Evolutionary conservation across 2,797 vertebrate genomes (phyloP), one percentile per base, ranked within the genome.

Genomic region (Helicolenus hilgendorfi): DNA sequence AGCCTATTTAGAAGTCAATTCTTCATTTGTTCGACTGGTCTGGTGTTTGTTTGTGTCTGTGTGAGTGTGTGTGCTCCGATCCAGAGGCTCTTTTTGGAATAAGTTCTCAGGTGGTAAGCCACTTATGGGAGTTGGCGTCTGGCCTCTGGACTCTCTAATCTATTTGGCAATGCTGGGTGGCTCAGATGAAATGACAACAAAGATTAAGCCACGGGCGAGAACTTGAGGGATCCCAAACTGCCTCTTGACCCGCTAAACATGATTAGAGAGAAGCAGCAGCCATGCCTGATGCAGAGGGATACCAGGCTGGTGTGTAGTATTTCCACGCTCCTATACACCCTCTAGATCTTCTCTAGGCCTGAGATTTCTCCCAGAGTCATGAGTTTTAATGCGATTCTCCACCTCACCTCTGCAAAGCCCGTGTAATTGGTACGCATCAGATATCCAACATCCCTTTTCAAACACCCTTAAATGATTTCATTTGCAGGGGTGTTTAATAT

Each of bases 401-500:
- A 83, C 91, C 77, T 91, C 89, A 90, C 81, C 92, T 87, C 82
- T 55, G 86, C 88, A 87, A 89, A 92, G 83, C 77, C 75, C 7
- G 5, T 94, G 91, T 94, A 96, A 96, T 95, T 96, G 93, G 80
- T 92, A 72, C 86, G 82, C 84, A 80, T 93, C 93, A 88, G 89
- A 95, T 94, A 92, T 91, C 88, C 83, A 82, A 93, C 95, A 89
- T 92, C 94, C 93, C 73, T 86, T 92, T 92, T 95, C 92, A 92
- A 95, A 95, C 79, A 64, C 72, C 87, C 85, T 86, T 95, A 97
- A 96, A 96, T 95, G 85, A 96, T 95, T 96, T 95, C 85, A 94
- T 96, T 96, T 94, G 91, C 92, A 70, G 86, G 77, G 84, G 73
- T 94, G 92, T 97, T 96, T 96, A 96, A 95, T 97, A 94, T 96